Percentiles rank a stretch among this genome's conserved stretches.
Conservation (phyloP, 2,888 invertebrate species). For the Sabellastarte sp. region DNA sequence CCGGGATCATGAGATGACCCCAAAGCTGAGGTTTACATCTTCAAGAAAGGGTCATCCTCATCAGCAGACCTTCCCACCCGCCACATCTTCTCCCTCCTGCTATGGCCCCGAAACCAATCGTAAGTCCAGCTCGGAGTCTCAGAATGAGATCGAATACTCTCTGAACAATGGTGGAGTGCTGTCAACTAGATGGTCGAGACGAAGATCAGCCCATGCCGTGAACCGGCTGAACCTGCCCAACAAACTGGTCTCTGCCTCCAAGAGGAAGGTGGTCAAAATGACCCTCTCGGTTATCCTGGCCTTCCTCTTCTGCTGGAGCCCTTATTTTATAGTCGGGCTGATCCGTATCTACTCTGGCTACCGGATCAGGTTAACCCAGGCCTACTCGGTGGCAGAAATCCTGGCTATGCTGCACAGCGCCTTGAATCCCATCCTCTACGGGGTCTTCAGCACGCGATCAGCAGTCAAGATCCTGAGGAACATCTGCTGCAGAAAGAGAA, state of each 20-base stretch:
- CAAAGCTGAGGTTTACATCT: constrained; percentile 13
- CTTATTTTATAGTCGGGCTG: constrained; percentile 60
- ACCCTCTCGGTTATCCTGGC: constrained; percentile 60
- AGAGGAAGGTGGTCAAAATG: constrained; percentile 60
- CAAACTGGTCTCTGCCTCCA: constrained; percentile 42
- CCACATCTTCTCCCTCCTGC: no score
- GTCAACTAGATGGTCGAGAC: background rate
- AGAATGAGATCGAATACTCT: background rate
- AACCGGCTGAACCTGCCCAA: background rate
- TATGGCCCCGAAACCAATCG: background rate
- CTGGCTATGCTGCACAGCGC: constrained; percentile 56
- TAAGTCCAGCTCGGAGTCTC: background rate
- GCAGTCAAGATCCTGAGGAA: background rate
- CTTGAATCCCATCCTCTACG: constrained; percentile 60
- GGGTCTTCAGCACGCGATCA: constrained; percentile 51
- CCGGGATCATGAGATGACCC: constrained; percentile 5
- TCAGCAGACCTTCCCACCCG: background rate
- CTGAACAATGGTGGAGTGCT: background rate
- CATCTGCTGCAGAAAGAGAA: background rate
- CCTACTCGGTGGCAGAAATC: constrained; percentile 43
- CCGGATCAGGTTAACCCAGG: constrained; percentile 35
- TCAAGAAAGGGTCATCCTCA: background rate
- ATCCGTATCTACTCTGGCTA: constrained; percentile 57
- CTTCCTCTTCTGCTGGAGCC: constrained; percentile 60
- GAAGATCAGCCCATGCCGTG: background rate